phyloP scores from a whole-genome alignment of 2,113 vertebrate genomes.

The Ovibos moschatus region DNA sequence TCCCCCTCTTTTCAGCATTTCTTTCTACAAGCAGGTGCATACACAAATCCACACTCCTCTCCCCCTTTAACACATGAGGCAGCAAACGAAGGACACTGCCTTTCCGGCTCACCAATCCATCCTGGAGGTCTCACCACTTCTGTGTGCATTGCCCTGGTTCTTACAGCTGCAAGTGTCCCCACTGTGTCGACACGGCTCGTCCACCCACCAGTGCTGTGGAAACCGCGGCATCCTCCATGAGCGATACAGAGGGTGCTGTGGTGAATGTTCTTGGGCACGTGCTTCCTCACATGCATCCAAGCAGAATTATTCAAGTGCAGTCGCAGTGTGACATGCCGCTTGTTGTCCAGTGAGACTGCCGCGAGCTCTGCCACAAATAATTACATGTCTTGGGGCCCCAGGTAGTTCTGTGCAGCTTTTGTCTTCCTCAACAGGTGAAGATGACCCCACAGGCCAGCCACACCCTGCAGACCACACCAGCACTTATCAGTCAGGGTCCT shows the following conservation, averaged over 20 bases:
- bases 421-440: too few species aligned
- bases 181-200: accelerated
- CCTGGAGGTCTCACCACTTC: not conserved
- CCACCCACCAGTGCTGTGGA: not conserved
- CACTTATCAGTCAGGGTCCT: not conserved
- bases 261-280: accelerated
- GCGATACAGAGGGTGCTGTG: accelerated
- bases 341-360: not conserved
- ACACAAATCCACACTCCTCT: accelerated
- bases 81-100: accelerated
- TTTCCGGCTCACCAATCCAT: too few species aligned
- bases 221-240: not conserved
- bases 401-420: not conserved
- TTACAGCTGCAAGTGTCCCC: accelerated
- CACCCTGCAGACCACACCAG: too few species aligned
- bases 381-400: accelerated
- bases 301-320: not conserved
- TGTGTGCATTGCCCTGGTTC: accelerated
- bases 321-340: accelerated
- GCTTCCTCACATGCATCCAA: accelerated
- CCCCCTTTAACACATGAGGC: not conserved
- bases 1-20: not conserved
- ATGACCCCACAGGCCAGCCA: not conserved
- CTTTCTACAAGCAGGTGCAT: not conserved
- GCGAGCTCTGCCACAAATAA: not conserved